These are phyloP conservation scores for Sisyra nigra DNA, from an alignment of 2,888 invertebrate genomes.

Conservation along the genomic window DNA sequence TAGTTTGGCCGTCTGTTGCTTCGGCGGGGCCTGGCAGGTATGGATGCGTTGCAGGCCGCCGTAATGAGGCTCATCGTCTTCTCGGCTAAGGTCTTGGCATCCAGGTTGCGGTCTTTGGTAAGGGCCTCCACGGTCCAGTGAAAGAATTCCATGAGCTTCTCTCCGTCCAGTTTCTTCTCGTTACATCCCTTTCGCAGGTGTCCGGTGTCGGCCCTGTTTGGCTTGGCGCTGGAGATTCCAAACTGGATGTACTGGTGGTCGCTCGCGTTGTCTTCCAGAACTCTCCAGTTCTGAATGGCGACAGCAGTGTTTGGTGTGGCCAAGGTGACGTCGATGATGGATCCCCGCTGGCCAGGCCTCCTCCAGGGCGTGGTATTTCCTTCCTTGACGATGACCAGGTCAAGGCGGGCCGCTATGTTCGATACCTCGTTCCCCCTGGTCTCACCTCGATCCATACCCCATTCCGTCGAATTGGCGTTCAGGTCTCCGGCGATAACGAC, in stretches of 20 bases:
- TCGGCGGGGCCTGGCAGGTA: neutral
- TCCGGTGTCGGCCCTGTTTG: too few relatives aligned
- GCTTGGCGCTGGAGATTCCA: neutral
- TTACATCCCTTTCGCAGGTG: too few relatives aligned
- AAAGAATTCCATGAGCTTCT: neutral
- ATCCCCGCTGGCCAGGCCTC: slow-evolving; percentile 10
- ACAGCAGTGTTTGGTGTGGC: slow-evolving; percentile 10
- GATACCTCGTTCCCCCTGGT: slow-evolving; percentile 9
- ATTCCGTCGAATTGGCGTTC: slow-evolving; percentile 12
- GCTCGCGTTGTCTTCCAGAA: slow-evolving; percentile 7
- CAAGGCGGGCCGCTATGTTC: slow-evolving; percentile 9
- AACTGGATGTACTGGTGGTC: slow-evolving; percentile 2
- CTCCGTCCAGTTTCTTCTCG: too few relatives aligned
- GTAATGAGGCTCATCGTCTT: neutral
- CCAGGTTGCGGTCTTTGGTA: neutral
- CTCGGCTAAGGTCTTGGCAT: neutral
- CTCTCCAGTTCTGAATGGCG: slow-evolving; percentile 3
- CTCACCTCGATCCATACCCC: slow-evolving; percentile 10
- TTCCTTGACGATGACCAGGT: slow-evolving; percentile 10
- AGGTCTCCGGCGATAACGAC: slow-evolving; percentile 13
- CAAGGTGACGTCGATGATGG: slow-evolving; percentile 13
- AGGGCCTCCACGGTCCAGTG: neutral
- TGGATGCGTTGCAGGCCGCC: neutral
- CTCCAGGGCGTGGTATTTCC: slow-evolving; percentile 10
- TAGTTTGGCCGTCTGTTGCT: neutral